Conservation (phyloP, 2,797 vertebrate genomes). For the Smutsia gigantea region DNA sequence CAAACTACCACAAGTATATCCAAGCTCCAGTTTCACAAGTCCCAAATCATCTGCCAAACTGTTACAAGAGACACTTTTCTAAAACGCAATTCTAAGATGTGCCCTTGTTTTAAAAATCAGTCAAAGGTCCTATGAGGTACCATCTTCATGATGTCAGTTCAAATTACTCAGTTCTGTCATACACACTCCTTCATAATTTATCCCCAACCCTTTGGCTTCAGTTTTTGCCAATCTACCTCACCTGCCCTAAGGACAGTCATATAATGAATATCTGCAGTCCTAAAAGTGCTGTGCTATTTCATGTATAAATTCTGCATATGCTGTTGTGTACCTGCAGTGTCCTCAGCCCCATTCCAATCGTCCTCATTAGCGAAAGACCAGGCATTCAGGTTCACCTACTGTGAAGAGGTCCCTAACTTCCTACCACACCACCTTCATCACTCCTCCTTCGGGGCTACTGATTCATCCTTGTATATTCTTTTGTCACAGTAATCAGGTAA, state of each 20-base stretch:
- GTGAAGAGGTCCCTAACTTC: background rate
- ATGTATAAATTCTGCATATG: background rate
- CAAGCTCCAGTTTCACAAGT: background rate
- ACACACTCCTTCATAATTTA: background rate
- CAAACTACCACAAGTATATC: slow-evolving; percentile 3
- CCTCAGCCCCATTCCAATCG: slow-evolving; percentile 1
- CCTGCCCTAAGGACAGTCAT: background rate
- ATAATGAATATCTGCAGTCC: background rate
- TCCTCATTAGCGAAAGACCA: background rate
- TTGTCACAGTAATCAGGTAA: background rate
- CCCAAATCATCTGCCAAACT: background rate
- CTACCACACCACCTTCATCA: background rate
- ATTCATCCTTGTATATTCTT: background rate
- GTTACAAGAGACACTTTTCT: background rate
- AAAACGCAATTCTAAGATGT: background rate
- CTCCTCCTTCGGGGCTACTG: background rate
- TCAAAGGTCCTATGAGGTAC: background rate
- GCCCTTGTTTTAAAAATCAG: background rate
- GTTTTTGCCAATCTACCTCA: background rate
- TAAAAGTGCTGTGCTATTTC: background rate
- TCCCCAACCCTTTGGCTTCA: background rate
- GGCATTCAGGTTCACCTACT: background rate
- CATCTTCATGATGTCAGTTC: background rate
- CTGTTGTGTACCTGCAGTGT: background rate
- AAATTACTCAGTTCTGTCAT: background rate